Evolutionary conservation across 2,888 invertebrate genomes (phyloP).

Genomic region (Morpho helenor): DNA sequence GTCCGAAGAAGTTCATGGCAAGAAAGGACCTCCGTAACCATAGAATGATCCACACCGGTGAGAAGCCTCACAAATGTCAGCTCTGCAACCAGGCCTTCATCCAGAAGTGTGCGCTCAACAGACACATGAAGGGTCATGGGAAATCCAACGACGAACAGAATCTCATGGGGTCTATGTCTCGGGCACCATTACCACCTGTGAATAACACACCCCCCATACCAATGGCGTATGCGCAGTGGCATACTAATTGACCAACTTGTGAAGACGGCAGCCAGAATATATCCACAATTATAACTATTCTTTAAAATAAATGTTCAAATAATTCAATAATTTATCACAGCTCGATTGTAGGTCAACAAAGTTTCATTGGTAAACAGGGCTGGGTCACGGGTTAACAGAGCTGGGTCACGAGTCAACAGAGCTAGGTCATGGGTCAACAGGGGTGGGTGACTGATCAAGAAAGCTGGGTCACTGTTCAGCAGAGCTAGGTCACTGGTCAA

Average conservation of each 20-base stretch:
- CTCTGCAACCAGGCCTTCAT: constrained; percentile 95
- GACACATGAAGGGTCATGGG: constrained; percentile 88
- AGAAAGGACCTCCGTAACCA: constrained; percentile 96
- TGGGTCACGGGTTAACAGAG: no score
- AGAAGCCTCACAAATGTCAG: constrained; percentile 93
- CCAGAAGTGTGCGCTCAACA: constrained; percentile 93
- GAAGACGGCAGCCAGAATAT: no score
- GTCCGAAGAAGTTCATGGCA: constrained; percentile 94
- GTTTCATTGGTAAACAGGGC: no score
- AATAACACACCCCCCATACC: constrained; percentile 20
- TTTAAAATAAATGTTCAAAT: no score
- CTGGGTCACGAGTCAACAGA: no score
- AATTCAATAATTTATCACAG: no score
- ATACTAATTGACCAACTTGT: constrained; percentile 10
- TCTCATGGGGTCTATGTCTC: constrained; percentile 12
- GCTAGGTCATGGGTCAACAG: no score
- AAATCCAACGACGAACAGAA: constrained; percentile 33
- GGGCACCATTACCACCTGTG: constrained; percentile 24
- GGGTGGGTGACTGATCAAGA: no score
- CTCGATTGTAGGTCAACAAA: no score
- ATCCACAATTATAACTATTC: no score
- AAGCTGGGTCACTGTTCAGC: no score
- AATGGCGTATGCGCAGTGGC: constrained; percentile 29
- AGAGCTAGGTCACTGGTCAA: no score
- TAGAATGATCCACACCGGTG: constrained; percentile 93